Evolutionary conservation across 2,113 vertebrate species (phyloP), one percentile per base, ranked within the genome.

Genomic region (Epinephelus fuscoguttatus): DNA sequence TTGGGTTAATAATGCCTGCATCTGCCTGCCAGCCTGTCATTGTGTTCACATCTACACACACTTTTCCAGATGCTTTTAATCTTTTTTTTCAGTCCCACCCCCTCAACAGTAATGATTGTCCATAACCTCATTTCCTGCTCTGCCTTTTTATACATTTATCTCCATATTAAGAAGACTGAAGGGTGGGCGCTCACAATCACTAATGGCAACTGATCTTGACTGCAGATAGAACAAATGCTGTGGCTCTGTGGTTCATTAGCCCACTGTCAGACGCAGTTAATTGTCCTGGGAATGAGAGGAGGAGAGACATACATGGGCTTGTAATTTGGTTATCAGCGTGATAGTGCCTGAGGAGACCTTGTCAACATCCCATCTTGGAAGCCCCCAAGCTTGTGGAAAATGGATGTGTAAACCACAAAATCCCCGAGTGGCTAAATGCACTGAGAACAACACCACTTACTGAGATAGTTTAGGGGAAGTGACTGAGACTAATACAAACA

Each of bases 281-380:
- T 80, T 88, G 86, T 89, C 90, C 53, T 75, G 88, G 61, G 87
- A 93, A 89, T 82, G 83, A 85, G 80, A 79, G 33, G 81, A 78
- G 70, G 77, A 67, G 80, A 12, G 45, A 87, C 74, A 73, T 71
- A 84, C 59, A 72, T 9, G 14, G 82, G 82, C 84, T 86, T 88
- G 83, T 93, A 93, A 93, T 93, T 90, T 86, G 25, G 87, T 94
- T 91, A 89, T 69, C 45, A 82, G 80, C 12, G 12, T 42, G 57
- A 81, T 82, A 61, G 85, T 82, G 86, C 84, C 78, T 56, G 49
- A 77, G 49, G 76, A 89, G 45, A 70, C 75, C 81, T 64, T 81
- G 82, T 82, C 75, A 73, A 80, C 64, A 78, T 80, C 75, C 56
- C 68, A 59, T 85, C 40, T 78, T 75, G 84, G 49, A 82, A 87